Evolutionary conservation across 2,797 vertebrate genomes (phyloP).

Genomic region (Naso thynnoides): DNA sequence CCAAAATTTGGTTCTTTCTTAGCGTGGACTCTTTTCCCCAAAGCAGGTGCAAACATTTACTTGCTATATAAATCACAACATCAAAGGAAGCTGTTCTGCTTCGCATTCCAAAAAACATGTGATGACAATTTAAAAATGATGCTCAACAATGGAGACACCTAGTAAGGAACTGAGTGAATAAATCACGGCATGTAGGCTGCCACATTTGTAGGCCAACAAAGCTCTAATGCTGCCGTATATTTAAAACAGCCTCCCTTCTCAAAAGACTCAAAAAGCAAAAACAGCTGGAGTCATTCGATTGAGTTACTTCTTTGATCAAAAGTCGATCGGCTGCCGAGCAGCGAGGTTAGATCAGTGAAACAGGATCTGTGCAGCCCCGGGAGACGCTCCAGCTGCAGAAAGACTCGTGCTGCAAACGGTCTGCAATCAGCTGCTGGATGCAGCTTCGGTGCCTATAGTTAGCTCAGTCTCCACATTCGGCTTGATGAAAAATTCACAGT

Average conservation of each 20-base stretch:
- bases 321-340: conserved; percentile 39
- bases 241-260: not conserved
- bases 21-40: accelerated
- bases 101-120: not conserved
- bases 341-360: conserved; percentile 50
- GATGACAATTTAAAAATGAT: not conserved
- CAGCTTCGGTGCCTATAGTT: not conserved
- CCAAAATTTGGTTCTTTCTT: not conserved
- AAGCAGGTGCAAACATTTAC: not conserved
- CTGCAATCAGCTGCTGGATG: conserved; percentile 42
- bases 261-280: conserved; percentile 1
- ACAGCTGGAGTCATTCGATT: conserved; percentile 29
- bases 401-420: conserved; percentile 39
- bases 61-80: not conserved
- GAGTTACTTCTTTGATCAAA: conserved; percentile 39
- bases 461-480: conserved; percentile 15
- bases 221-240: not conserved
- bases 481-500: not conserved
- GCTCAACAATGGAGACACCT: not conserved
- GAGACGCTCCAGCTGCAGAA: conserved; percentile 39
- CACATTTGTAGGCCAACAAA: not conserved
- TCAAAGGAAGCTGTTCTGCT: not conserved
- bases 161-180: not conserved
- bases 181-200: too few relatives aligned
- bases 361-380: conserved; percentile 25